Evolutionary conservation across 2,888 invertebrate species (phyloP).

Genomic region (Sphinx pinastri): DNA sequence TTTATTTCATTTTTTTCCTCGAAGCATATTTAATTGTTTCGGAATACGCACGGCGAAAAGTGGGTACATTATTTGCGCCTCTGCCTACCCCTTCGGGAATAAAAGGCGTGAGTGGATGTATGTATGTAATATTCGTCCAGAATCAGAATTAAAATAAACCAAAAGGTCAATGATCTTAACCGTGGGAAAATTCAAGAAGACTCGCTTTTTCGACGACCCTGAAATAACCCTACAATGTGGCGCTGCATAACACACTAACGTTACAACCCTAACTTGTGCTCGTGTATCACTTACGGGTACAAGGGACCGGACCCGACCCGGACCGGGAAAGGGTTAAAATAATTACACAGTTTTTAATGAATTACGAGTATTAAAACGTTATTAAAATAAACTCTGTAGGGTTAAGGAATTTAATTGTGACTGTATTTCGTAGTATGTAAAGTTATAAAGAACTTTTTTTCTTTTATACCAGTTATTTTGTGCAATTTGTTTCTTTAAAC

Average conservation of each 20-base stretch:
- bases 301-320: background rate
- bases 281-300: slow-evolving; percentile 19
- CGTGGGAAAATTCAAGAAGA: background rate
- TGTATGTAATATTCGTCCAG: background rate
- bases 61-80: no score
- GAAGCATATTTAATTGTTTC: background rate
- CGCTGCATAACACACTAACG: background rate
- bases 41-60: no score
- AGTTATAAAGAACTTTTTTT: no score
- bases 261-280: background rate
- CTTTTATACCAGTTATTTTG: no score
- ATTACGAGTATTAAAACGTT: slow-evolving; percentile 3
- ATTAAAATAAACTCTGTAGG: background rate
- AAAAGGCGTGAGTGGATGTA: no score
- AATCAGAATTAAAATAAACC: no score
- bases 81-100: no score
- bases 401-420: background rate
- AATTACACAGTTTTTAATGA: slow-evolving; percentile 10
- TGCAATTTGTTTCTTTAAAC: no score
- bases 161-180: slow-evolving; percentile 2
- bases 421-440: background rate
- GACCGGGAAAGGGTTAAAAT: slow-evolving; percentile 10
- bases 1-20: no score
- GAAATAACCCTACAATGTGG: slow-evolving; percentile 10
- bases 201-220: background rate